Evolutionary conservation across 2,888 invertebrate genomes (phyloP), one percentile per base, ranked within the genome.

Genomic region (Drosophila neonasuta): DNA sequence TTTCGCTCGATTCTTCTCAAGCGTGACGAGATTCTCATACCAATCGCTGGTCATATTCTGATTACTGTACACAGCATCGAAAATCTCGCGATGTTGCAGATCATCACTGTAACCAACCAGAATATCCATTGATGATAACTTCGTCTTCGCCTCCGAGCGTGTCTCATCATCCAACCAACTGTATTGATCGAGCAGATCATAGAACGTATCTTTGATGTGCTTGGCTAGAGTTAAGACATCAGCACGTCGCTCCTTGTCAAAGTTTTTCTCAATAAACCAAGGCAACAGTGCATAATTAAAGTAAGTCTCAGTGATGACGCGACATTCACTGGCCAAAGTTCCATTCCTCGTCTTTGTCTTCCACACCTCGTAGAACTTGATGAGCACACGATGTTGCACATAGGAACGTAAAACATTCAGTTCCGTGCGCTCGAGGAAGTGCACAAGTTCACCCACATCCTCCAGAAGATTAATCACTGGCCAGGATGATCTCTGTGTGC

Each of bases 141-240:
- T 89, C 0, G 90, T 86, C 10, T 81, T 82, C 0, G 89, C 86
- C 42, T 86, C 68, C 3, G 88, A 89, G 0, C 84, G 81, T 0
- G 89, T 89, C n/a, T 88, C 85, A 7, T 87, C 86, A 36, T 89
- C 89, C 56, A 89, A 59, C 89, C 90, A 89, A 0, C 50, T 71
- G 20, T 90, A 87, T 1, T 80, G 76, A 10, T 83, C 86, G n/a
- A 90, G 56, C 10, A 83, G 68, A 3, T 84, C 77, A 48, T 88
- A 88, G 56, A 89, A 89, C 0, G 87, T 89, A 2, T 84, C 78
- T 57, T 79, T 79, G 0, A 89, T 73, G 1, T 83, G 69, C 36
- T 80, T 84, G 0, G 89, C 87, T 2, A 90, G 42, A 2, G 58
- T 50, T 0, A 89, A 61, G 0, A 89, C 77, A 64, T 89, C 89